These are phyloP conservation scores for Pseudolaguvia tuberculata DNA, from an alignment of 2,113 vertebrate genomes.

Conservation along the genomic window DNA sequence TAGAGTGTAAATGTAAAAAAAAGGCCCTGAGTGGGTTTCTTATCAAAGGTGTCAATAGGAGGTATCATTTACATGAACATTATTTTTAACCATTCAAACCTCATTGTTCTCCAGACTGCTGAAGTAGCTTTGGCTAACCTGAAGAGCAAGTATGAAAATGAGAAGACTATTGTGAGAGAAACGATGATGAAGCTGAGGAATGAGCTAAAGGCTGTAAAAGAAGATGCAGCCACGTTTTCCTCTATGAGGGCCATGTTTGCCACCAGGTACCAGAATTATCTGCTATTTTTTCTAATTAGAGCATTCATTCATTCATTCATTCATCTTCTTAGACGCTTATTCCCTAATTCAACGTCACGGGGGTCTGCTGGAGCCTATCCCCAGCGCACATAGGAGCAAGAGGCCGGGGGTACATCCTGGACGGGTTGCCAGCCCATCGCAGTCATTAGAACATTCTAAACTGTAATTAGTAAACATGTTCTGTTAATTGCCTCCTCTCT, in stretches of 20 bases:
- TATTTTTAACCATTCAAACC: too few species aligned
- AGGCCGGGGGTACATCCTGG: too few species aligned
- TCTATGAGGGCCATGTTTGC: slow-evolving; percentile 98
- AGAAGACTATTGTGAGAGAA: slow-evolving; percentile 95
- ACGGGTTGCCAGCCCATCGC: too few species aligned
- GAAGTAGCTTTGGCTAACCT: slow-evolving; percentile 92
- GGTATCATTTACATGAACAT: too few species aligned
- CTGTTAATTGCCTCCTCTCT: not conserved
- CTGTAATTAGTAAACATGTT: not conserved
- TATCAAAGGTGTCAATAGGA: not conserved
- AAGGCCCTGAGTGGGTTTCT: not conserved
- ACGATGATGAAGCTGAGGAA: slow-evolving; percentile 98
- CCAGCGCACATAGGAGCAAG: too few species aligned
- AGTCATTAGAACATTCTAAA: not conserved
- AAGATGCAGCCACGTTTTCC: slow-evolving; percentile 97
- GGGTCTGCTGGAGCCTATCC: too few species aligned
- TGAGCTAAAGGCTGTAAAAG: slow-evolving; percentile 94
- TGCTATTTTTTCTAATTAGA: too few species aligned
- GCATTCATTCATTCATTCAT: too few species aligned
- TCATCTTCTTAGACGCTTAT: too few species aligned
- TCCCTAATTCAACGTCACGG: too few species aligned
- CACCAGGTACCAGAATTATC: slow-evolving; percentile 77
- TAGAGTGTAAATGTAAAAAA: not conserved
- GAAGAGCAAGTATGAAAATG: slow-evolving; percentile 98
- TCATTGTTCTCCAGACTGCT: slow-evolving; percentile 74